A percentile compares a stretch with the other conserved stretches of the same genome.
Evolutionary conservation across 2,888 invertebrate species (phyloP).

Genomic region (Lasius fuliginosus): DNA sequence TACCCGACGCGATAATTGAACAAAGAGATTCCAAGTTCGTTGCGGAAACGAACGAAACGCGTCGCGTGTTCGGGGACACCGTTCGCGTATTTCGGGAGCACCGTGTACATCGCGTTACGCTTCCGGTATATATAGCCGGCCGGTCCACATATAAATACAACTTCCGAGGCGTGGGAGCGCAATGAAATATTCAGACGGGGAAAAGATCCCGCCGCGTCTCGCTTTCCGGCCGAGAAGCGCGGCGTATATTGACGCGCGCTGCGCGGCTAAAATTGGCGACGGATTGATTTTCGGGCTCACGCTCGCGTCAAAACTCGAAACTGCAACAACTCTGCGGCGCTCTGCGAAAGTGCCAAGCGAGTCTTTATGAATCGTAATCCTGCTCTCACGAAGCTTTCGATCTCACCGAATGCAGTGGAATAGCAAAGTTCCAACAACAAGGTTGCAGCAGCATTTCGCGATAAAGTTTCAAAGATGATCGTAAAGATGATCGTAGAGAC

Average conservation of each 20-base stretch:
- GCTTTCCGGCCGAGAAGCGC: constrained; percentile 40
- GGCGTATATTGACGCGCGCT: constrained; percentile 47
- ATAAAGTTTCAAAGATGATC: not conserved
- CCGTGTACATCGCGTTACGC: constrained; percentile 45
- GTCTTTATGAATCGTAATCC: not conserved
- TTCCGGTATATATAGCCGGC: constrained; percentile 44
- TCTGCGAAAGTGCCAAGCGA: not conserved
- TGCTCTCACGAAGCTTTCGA: not conserved
- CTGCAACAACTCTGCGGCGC: constrained; percentile 29
- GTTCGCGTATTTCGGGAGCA: constrained; percentile 52
- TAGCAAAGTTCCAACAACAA: not conserved
- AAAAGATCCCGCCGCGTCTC: constrained; percentile 34
- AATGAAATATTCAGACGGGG: constrained; percentile 48
- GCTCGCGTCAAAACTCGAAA: constrained; percentile 49
- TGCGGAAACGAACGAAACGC: not conserved
- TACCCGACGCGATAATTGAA: no score
- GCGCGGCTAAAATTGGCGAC: constrained; percentile 55
- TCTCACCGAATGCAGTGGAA: not conserved
- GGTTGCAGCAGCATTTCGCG: not conserved
- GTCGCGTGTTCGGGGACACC: not conserved
- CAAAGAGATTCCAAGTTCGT: not conserved
- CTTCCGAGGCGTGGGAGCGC: constrained; percentile 56
- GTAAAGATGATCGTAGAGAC: no score
- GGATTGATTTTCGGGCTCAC: constrained; percentile 54
- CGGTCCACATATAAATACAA: constrained; percentile 57